These are phyloP conservation scores for Himalopsyche phryganea DNA, from an alignment of 1,140 invertebrate genomes.

Conservation along the genomic window DNA sequence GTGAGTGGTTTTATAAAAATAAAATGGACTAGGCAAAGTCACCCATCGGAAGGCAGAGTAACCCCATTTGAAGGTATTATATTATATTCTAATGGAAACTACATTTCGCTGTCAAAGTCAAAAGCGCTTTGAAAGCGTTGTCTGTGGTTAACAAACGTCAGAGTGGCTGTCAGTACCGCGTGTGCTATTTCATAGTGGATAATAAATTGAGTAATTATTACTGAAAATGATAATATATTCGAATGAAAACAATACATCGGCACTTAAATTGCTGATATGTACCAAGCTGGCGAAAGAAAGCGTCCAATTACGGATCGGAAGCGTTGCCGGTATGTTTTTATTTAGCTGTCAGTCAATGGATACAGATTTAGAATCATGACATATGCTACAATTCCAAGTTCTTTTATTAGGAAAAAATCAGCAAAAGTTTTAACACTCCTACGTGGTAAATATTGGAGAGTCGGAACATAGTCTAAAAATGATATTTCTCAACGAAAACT, in stretches of 20 bases:
- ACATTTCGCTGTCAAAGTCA: too few relatives aligned
- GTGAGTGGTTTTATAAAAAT: too few relatives aligned
- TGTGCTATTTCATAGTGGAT: too few relatives aligned
- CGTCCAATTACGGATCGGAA: constrained; percentile 52
- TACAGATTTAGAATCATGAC: constrained; percentile 8
- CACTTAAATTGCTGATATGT: constrained; percentile 65
- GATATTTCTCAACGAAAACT: too few relatives aligned
- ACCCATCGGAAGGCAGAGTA: too few relatives aligned
- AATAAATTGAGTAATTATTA: constrained; percentile 5
- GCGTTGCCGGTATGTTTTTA: constrained; percentile 53
- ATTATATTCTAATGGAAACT: too few relatives aligned
- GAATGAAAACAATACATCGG: constrained; percentile 68
- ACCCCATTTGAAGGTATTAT: too few relatives aligned
- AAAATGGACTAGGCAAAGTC: too few relatives aligned
- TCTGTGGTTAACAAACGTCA: too few relatives aligned
- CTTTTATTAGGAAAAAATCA: constrained; percentile 13
- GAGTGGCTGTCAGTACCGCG: too few relatives aligned
- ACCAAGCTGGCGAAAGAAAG: constrained; percentile 58
- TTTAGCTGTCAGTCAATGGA: not conserved
- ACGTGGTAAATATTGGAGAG: not conserved
- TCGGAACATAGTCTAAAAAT: too few relatives aligned
- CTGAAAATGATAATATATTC: constrained; percentile 61
- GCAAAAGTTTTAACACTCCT: not conserved
- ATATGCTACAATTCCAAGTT: constrained; percentile 35
- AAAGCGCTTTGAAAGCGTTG: too few relatives aligned